Conservation (phyloP, 2,797 vertebrate genomes). For the Lagorchestes hirsutus region DNA sequence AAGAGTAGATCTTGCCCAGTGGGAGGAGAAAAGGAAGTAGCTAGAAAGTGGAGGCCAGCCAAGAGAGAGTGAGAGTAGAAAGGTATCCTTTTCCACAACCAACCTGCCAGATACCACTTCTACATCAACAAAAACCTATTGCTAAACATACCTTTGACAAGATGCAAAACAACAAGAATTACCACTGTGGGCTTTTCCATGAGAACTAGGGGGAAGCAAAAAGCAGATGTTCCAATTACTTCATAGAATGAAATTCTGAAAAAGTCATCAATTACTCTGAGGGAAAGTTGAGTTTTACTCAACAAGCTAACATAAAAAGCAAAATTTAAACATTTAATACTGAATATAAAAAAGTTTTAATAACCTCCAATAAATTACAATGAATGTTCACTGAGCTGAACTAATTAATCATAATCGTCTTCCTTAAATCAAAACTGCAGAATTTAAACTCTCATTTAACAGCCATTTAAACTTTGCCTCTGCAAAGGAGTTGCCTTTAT, state of each 20-base stretch:
- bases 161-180: not conserved
- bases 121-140: not conserved
- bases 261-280: not conserved
- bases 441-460: not conserved
- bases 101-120: not conserved
- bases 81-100: not conserved
- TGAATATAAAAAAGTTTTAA: conserved; percentile 4
- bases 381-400: not conserved
- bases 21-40: not conserved
- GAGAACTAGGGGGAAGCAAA: conserved; percentile 11
- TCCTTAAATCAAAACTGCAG: not conserved
- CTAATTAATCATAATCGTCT: not conserved
- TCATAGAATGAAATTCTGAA: not conserved
- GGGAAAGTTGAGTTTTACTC: not conserved
- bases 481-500: not conserved
- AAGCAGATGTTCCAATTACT: not conserved
- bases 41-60: not conserved
- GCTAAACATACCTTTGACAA: not conserved
- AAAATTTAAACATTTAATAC: conserved; percentile 29
- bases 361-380: not conserved
- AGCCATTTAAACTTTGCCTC: not conserved
- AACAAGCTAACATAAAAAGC: not conserved
- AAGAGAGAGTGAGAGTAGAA: not conserved
- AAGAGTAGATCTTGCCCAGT: not conserved
- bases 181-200: not conserved